Evolutionary conservation across 2,797 vertebrate genomes (phyloP), one percentile per base, ranked within the genome.

Genomic region (Chiroxiphia lanceolata): DNA sequence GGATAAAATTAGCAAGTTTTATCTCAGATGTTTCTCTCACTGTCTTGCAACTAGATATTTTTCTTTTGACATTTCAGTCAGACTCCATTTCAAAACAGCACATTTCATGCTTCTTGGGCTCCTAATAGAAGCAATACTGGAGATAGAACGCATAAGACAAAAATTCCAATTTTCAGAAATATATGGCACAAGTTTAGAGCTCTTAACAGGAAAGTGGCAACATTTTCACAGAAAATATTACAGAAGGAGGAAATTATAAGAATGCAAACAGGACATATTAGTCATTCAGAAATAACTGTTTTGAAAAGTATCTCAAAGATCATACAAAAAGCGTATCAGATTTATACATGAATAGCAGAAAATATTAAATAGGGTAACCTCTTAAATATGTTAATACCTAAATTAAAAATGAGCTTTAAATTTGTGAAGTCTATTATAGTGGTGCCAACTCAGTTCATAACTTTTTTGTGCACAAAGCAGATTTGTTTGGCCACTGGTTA

Each of bases 1-100:
- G 26, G 63, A 92, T 44, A 92, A 93, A 95, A 84, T 67, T 69
- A 78, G 82, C 10, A 86, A 92, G 85, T 83, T 89, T 86, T 76
- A 75, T 83, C 31, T 92, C 54, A 69, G 42, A 87, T 57, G 50
- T 92, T 89, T 88, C 53, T 68, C 42, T 90, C 16, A 38, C 47
- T 47, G 18, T 78, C 64, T 87, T 72, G 34, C 53, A 95, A 85
- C 23, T 57, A 77, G 60, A 16, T 78, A 67, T 87, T 77, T 95
- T 88, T 83, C 76, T 71, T 91, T 54, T 59, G 83, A 91, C 54
- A 76, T 88, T 94, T 90, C 42, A 47, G 27, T 71, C 61, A 90
- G 69, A 81, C 10, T 81, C 15, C 9, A 61, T 81, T 90, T 93
- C 83, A 69, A 82, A 96, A 69, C 50, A 83, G 15, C 33, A 88